Percentiles rank a stretch among this genome's conserved stretches.
These are phyloP conservation scores for Lordiphosa mommai DNA, from an alignment of 1,140 invertebrate species.

Conservation along the genomic window DNA sequence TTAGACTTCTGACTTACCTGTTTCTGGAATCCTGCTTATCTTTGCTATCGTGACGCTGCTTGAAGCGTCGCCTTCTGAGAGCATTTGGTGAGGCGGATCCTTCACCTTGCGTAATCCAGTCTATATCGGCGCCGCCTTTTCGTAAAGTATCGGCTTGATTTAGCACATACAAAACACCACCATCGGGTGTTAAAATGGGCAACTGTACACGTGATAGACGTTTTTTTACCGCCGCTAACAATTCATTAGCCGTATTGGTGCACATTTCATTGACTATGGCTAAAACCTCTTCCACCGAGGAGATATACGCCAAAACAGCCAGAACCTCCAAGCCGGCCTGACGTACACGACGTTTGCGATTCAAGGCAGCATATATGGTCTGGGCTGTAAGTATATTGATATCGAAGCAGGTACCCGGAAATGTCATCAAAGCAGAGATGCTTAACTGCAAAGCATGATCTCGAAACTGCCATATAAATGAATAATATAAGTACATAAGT, in stretches of 20 bases:
- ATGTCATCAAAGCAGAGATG: slow-evolving; percentile 88
- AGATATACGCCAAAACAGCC: slow-evolving; percentile 88
- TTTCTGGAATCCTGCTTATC: slow-evolving; percentile 4
- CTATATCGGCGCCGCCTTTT: slow-evolving; percentile 83
- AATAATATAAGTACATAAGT: not conserved
- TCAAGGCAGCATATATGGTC: slow-evolving; percentile 83
- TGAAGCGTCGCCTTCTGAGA: slow-evolving; percentile 61
- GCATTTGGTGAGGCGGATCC: slow-evolving; percentile 82
- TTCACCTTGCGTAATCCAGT: slow-evolving; percentile 85
- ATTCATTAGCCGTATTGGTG: slow-evolving; percentile 55
- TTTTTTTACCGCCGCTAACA: slow-evolving; percentile 81
- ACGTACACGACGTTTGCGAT: slow-evolving; percentile 86
- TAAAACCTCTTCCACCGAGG: slow-evolving; percentile 81
- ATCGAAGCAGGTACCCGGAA: slow-evolving; percentile 90
- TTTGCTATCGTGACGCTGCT: not conserved
- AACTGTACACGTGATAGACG: slow-evolving; percentile 84
- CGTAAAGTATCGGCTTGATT: slow-evolving; percentile 46
- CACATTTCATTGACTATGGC: slow-evolving; percentile 80
- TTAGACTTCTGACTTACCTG: slow-evolving; percentile 18
- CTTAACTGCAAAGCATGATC: slow-evolving; percentile 89
- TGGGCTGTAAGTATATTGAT: slow-evolving; percentile 82
- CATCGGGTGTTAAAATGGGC: slow-evolving; percentile 84
- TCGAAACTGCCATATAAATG: slow-evolving; percentile 81
- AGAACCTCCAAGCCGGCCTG: slow-evolving; percentile 90
- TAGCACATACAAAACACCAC: slow-evolving; percentile 85